Evolutionary conservation across 2,888 invertebrate genomes (phyloP), one percentile per base, ranked within the genome.

Genomic region (Cordylochernes scorpioides): DNA sequence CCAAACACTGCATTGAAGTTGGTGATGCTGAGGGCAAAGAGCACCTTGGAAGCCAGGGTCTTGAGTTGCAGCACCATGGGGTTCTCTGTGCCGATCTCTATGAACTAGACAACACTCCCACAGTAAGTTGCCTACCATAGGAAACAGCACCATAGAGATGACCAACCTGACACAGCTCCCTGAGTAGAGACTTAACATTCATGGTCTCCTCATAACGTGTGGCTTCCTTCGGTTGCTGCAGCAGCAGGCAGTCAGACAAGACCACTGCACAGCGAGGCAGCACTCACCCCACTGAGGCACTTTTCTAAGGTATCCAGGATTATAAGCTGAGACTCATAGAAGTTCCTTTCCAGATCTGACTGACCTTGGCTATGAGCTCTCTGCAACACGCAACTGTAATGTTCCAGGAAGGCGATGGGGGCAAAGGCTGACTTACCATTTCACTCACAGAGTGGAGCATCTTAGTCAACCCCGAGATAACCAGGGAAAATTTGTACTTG

Each of bases 1-100:
- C 78, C 84, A 52, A 91, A 91, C 2, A 94, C 84, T 1, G 88
- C 80, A 46, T 71, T 78, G 57, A 91, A 91, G 58, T 88, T 88
- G 59, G 88, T 91, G 34, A 82, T 66, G 45, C 88, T 88, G 18
- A 94, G 61, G 1, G 88, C 88, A 57, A 86, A 91, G 16, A 94
- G 59, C 22, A 91, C 91, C 58, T 88, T 86, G 43, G 88, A 86
- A 3, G 91, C 82, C 41, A 88, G 55, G 45, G 70, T 69, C 50
- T 80, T 71, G 30, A 91, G 60, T 40, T 75, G 65, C 25, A 68
- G 64, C 33, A 71, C 70, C 57, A 71, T 67, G 13, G 72, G 65
- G 44, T 71, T 71, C 39, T 74, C 71, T 50, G 45, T 49, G 15
- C 48, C 46, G 33, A 50, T 46, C 43, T 54, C 56, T 36, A 58